phyloP scores from a whole-genome alignment of 2,888 invertebrate species.

The Lasioglossum marginatum region DNA sequence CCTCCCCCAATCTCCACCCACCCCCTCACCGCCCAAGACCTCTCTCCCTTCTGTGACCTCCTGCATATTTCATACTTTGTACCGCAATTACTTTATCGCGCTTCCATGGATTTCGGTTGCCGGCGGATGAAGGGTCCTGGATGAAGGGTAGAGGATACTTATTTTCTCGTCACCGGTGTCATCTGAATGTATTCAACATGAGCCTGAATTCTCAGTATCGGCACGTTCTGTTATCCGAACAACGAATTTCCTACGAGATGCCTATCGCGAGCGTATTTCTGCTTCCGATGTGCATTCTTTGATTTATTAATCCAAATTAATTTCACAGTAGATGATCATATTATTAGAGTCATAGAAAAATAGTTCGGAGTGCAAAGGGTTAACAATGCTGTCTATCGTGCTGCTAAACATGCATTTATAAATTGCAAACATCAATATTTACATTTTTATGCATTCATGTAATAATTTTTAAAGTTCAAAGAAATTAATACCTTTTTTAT shows the following conservation, averaged over 20 bases:
- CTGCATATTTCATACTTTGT: constrained; percentile 78
- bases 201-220: background rate
- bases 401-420: no score
- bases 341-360: no score
- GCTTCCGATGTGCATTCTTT: no score
- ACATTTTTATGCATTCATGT: no score
- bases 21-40: background rate
- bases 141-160: constrained; percentile 62
- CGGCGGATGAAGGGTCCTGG: constrained; percentile 40
- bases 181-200: constrained; percentile 54
- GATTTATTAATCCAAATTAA: no score
- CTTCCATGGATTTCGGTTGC: constrained; percentile 71
- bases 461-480: no score
- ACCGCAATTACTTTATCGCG: constrained; percentile 77
- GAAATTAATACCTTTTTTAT: no score
- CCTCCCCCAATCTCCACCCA: background rate
- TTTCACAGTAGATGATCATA: no score
- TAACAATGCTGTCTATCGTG: no score
- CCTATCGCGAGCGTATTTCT: background rate
- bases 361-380: no score
- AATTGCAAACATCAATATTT: no score
- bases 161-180: constrained; percentile 66
- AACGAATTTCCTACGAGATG: background rate
- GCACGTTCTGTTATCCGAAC: constrained; percentile 9
- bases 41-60: constrained; percentile 55